Conservation (phyloP, 1,140 invertebrate genomes). For the Euwallacea similis region DNA sequence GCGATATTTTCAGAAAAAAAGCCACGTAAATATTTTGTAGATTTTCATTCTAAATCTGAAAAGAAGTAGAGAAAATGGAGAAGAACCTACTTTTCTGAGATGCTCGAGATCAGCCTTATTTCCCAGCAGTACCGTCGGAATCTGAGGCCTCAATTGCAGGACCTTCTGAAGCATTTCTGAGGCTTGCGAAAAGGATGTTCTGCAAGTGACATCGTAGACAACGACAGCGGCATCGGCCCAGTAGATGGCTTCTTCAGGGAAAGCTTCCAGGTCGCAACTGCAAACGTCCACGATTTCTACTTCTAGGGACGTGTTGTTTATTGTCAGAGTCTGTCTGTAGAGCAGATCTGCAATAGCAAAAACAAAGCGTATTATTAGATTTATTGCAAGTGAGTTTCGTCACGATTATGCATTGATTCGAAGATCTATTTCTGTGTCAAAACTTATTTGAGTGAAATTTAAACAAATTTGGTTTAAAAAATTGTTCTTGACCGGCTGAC, state of each 20-base stretch:
- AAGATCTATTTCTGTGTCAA: too few relatives aligned
- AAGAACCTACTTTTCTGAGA: constrained; percentile 62
- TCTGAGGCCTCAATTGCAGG: constrained; percentile 58
- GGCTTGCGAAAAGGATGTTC: constrained; percentile 69
- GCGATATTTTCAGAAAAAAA: too few relatives aligned
- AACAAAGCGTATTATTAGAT: neutral
- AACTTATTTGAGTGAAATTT: too few relatives aligned
- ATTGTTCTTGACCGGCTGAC: too few relatives aligned
- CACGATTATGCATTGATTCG: neutral
- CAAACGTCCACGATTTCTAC: constrained; percentile 79
- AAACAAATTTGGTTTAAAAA: too few relatives aligned
- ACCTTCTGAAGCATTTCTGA: constrained; percentile 64
- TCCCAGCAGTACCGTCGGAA: constrained; percentile 67
- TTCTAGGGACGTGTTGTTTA: constrained; percentile 70
- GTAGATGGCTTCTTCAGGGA: constrained; percentile 62
- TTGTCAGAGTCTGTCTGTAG: constrained; percentile 71
- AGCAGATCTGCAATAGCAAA: constrained; percentile 67
- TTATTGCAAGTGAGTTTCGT: too few relatives aligned
- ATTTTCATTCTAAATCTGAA: too few relatives aligned
- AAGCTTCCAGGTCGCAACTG: constrained; percentile 56
- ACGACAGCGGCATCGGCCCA: constrained; percentile 78
- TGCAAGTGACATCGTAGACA: constrained; percentile 78
- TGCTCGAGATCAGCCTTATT: constrained; percentile 80
- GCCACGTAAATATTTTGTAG: too few relatives aligned
- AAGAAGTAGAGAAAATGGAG: too few relatives aligned